Base-by-base conservation (phyloP, 1,140 invertebrate genomes). In the Drosophila prosaltans region DNA sequence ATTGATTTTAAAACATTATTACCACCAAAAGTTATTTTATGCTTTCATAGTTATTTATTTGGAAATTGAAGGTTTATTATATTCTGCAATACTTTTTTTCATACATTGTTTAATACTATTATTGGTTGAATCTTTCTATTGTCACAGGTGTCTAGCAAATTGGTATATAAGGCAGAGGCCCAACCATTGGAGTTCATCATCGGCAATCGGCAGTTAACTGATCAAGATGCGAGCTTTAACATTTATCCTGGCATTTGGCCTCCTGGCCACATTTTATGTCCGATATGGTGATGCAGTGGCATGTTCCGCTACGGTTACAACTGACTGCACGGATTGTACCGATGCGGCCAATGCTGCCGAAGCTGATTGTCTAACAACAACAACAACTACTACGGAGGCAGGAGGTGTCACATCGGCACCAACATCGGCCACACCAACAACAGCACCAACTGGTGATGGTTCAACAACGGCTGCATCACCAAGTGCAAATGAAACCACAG, bases 271-370 rank as follows among this genome's bases (percentile, higher is more conserved):
- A 36, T 73, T 59, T 0, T 55, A 65, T 11, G 10, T 69, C 8
- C 72, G 54, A 43, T 61, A 45, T 55, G 60, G 11, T 5, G 74
- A 78, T 2, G 69, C 76, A 2, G 76, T 78, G 10, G 66, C 74
- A 51, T 78, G 76, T 9, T 71, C 66, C 10, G 65, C 59, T 0
- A 68, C 58, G 4, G 2, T 68, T 36, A 67, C 30, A 24, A 0
- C 51, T 1, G 64, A 26, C 6, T 78, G 75, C 58, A 64, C 62
- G 7, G 43, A 77, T 32, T 77, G 74, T 43, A 21, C 61, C 30
- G 16, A 10, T n/a, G 0, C 40, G 6, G 6, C 45, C 1, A n/a
- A 77, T 51, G 36, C 54, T 0, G 65, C 51, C 3, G n/a, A 65
- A 9, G 21, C 40, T 5, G 73, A 59, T 2, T 68, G 69, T 32